phyloP scores from a whole-genome alignment of 2,113 vertebrate genomes.

The Vulpes lagopus region DNA sequence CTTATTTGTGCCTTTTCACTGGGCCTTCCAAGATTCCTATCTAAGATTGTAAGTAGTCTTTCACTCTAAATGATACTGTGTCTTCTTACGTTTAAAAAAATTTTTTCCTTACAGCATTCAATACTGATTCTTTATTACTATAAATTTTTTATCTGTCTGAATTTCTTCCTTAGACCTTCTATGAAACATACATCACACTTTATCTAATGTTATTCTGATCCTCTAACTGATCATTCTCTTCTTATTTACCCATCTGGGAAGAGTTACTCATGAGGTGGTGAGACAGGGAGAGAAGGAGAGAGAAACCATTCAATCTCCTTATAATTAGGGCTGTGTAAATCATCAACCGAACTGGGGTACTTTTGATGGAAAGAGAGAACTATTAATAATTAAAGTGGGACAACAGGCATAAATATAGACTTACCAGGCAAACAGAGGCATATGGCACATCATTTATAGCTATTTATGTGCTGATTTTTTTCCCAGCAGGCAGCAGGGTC shows the following conservation, averaged over 20 bases:
- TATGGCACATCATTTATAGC: slow-evolving; percentile 39
- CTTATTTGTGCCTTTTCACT: slow-evolving; percentile 15
- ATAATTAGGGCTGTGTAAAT: slow-evolving; percentile 27
- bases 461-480: slow-evolving; percentile 13
- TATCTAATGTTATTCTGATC: not conserved
- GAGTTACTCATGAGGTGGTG: not conserved
- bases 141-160: not conserved
- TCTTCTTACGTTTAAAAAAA: not conserved
- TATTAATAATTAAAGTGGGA: slow-evolving; percentile 45
- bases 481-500: not conserved
- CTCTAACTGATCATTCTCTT: not conserved
- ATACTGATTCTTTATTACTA: not conserved
- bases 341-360: not conserved
- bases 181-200: not conserved
- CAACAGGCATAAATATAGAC: not conserved
- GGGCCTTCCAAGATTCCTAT: not conserved
- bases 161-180: slow-evolving; percentile 14
- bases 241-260: not conserved
- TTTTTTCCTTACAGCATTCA: not conserved
- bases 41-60: not conserved
- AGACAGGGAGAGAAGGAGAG: not conserved
- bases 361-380: slow-evolving; percentile 39
- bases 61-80: not conserved
- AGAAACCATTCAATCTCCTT: not conserved
- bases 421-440: slow-evolving; percentile 13